Base-by-base conservation (phyloP, 2,888 invertebrate genomes). In the Stenchaetothrips biformis region DNA sequence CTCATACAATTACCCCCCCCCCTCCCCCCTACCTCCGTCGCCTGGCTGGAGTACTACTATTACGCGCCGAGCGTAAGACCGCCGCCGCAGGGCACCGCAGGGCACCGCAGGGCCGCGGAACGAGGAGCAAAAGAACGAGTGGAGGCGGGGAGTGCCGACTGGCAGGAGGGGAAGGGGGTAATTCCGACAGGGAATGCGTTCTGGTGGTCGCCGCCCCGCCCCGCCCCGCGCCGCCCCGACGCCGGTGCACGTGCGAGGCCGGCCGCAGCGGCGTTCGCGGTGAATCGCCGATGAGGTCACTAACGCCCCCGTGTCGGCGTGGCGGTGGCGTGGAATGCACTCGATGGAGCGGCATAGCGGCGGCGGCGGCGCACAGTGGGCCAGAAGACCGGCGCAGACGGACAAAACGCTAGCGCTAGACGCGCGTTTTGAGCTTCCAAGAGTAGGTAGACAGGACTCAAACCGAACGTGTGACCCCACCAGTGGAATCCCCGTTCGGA, bases 61-160 rank as follows among this genome's bases (percentile, higher is more conserved):
- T 74, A 74, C 67, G 67, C 67, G 67, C 67, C 8, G 67, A 21
- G 67, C 25, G 67, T 74, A 74, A 53, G 53, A 53, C 67, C 25
- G 67, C 67, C 6, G 67, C 21, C 21, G 67, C n/a, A n/a, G n/a
- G n/a, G n/a, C n/a, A 4, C 37, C 37, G 37, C 37, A 2, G 37
- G 4, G 37, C 37, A 4, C 37, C 37, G 37, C 37, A 2, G 37
- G 4, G 37, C 37, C 37, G 37, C 37, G 4, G 11, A 25, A 74
- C 67, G 67, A 74, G 67, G 21, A 7, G 25, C 25, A 53, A 53
- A 53, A 53, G 18, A 53, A 53, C 8, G 37, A 53, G 53, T 18
- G 0, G 53, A 53, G 53, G 53, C 11, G 53, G 53, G 16, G 53
- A 16, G 6, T 1, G 6, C 11, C 13, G 53, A 53, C 13, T 11